Evolutionary conservation across 2,888 invertebrate species (phyloP).

Genomic region (Branchellion lobata): DNA sequence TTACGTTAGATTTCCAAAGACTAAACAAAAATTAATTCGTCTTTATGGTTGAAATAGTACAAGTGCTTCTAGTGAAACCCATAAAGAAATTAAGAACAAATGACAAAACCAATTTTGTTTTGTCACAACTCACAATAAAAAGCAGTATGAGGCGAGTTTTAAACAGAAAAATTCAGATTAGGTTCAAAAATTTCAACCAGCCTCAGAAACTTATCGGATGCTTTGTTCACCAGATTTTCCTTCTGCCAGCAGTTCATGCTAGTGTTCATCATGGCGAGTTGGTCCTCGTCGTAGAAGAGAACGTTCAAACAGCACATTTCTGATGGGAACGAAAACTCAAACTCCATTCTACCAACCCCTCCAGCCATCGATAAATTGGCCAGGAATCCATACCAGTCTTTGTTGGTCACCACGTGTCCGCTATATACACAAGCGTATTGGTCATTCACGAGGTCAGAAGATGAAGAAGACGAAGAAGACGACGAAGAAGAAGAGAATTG

Average conservation of each 20-base stretch:
- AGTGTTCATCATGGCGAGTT: slow-evolving; percentile 48
- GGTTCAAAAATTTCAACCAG: no score
- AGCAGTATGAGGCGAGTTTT: no score
- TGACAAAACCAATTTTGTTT: no score
- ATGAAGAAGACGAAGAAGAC: not conserved
- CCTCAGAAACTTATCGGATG: slow-evolving; percentile 50
- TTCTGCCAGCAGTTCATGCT: slow-evolving; percentile 52
- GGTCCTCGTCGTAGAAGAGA: slow-evolving; percentile 51
- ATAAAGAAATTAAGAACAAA: no score
- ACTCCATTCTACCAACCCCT: slow-evolving; percentile 49
- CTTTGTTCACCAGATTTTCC: slow-evolving; percentile 48
- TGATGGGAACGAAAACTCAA: slow-evolving; percentile 50
- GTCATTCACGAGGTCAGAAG: not conserved
- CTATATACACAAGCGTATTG: slow-evolving; percentile 48
- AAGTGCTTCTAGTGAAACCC: no score
- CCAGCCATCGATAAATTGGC: slow-evolving; percentile 50
- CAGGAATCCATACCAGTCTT: slow-evolving; percentile 51
- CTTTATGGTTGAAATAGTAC: no score
- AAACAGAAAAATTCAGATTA: no score
- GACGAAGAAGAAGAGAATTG: no score
- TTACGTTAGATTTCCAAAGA: no score
- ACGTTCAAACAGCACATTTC: slow-evolving; percentile 51
- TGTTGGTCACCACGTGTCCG: slow-evolving; percentile 49
- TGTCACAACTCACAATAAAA: no score
- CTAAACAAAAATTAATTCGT: no score